phyloP scores from a whole-genome alignment of 2,113 vertebrate species.

The Artemisiospiza belli region DNA sequence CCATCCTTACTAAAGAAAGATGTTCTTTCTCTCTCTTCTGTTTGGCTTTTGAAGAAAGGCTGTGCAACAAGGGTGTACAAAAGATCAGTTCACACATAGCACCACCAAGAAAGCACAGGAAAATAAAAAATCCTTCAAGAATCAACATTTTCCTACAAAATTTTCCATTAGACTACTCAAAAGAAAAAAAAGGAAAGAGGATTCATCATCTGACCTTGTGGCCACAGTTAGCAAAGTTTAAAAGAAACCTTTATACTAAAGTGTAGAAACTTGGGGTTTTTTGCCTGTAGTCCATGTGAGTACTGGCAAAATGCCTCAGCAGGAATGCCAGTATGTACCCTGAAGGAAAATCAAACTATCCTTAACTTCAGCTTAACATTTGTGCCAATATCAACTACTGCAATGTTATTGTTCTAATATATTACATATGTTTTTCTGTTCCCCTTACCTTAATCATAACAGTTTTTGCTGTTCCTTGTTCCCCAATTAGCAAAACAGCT shows the following conservation, averaged over 20 bases:
- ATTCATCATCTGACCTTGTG: neutral
- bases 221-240: neutral
- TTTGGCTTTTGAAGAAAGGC: neutral
- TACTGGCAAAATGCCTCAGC: neutral
- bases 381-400: neutral
- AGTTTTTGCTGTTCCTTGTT: slow-evolving; percentile 87
- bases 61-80: neutral
- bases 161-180: neutral
- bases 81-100: neutral
- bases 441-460: slow-evolving; percentile 83
- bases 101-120: accelerated
- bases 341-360: neutral
- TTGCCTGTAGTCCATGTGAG: neutral
- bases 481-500: slow-evolving; percentile 83
- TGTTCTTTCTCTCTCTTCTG: neutral
- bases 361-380: neutral
- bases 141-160: neutral
- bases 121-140: neutral
- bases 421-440: neutral
- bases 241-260: neutral
- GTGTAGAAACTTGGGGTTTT: accelerated
- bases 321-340: neutral
- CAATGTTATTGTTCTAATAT: neutral
- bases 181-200: neutral
- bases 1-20: neutral